Evolutionary conservation across 2,888 invertebrate species (phyloP).

Genomic region (Cistogaster globosa): DNA sequence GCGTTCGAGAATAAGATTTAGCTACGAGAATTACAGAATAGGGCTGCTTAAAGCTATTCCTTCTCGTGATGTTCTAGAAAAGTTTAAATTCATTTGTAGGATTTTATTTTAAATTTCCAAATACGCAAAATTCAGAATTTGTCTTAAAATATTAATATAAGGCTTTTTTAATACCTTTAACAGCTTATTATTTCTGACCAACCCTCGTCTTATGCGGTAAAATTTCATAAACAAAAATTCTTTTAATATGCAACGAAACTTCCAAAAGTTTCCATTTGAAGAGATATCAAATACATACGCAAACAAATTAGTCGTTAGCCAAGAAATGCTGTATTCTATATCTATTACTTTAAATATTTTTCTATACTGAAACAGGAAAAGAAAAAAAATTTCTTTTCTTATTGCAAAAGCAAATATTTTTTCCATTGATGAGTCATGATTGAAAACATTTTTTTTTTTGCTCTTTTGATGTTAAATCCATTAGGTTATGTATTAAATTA

Average conservation of each 20-base stretch:
- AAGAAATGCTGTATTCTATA: neutral
- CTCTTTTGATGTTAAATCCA: neutral
- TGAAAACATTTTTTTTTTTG: constrained; percentile 18
- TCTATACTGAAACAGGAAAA: neutral
- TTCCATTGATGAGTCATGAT: constrained; percentile 48
- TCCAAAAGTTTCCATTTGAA: neutral
- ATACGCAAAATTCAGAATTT: no score
- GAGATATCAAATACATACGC: neutral
- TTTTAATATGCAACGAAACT: neutral
- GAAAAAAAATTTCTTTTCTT: constrained; percentile 1
- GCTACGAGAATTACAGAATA: no score
- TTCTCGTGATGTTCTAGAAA: no score
- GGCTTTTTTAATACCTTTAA: no score
- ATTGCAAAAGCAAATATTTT: neutral
- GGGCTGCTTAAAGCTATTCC: no score
- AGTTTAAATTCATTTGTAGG: no score
- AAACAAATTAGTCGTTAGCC: neutral
- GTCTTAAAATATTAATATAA: no score
- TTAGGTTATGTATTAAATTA: neutral
- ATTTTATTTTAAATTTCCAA: no score
- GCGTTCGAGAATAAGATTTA: no score
- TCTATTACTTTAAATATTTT: neutral
- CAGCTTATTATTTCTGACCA: no score
- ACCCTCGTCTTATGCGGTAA: no score
- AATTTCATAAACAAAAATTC: no score